Conservation (phyloP, 2,888 invertebrate species). For the Chrysomela aeneicollis region DNA sequence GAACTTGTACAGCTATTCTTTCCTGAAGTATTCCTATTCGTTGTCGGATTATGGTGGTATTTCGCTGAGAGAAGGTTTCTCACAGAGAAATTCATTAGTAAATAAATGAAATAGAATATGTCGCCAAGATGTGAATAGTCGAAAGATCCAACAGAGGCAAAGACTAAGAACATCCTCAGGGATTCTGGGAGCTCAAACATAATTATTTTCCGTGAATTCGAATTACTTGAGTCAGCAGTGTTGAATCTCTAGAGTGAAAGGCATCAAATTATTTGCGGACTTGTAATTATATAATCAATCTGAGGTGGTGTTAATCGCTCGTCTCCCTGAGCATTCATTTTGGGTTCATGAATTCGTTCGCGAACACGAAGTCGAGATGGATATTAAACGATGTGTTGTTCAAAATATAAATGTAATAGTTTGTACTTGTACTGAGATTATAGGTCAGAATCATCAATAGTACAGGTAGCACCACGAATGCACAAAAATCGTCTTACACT, state of each 20-base stretch:
- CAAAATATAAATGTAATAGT: too few relatives aligned
- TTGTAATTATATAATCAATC: constrained; percentile 17
- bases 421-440: too few relatives aligned
- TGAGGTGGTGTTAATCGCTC: background rate
- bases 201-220: background rate
- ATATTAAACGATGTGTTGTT: too few relatives aligned
- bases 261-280: constrained; percentile 12
- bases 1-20: too few relatives aligned
- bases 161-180: background rate
- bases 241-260: background rate
- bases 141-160: background rate
- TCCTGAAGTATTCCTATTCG: too few relatives aligned
- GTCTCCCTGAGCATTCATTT: constrained; percentile 5
- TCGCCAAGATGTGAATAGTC: background rate
- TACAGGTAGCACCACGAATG: too few relatives aligned
- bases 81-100: too few relatives aligned
- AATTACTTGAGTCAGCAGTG: constrained; percentile 10
- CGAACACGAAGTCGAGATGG: background rate
- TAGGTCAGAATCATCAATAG: too few relatives aligned
- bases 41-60: too few relatives aligned
- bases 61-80: too few relatives aligned
- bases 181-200: background rate
- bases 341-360: too few relatives aligned
- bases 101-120: background rate
- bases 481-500: too few relatives aligned